A percentile compares a stretch with the other conserved stretches of the same genome.
These are phyloP conservation scores for Plutomurus gul DNA, from an alignment of 1,140 invertebrate species.

Conservation along the genomic window DNA sequence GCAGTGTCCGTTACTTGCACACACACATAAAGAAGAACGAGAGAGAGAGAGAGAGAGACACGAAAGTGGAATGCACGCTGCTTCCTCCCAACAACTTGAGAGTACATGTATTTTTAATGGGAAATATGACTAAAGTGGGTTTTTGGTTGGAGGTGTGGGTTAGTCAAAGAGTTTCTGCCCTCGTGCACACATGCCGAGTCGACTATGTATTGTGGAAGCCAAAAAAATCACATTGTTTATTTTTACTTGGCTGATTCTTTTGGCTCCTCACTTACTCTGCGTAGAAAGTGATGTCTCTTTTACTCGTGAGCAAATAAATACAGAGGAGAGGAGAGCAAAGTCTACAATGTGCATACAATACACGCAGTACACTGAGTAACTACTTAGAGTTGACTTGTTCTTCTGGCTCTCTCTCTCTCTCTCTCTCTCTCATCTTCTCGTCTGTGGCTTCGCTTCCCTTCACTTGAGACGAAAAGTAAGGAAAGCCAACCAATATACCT, in stretches of 20 bases:
- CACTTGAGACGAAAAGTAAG: slow-evolving; percentile 19
- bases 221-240: slow-evolving; percentile 47
- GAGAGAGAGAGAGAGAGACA: too few species aligned
- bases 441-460: slow-evolving; percentile 7
- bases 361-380: neutral
- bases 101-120: slow-evolving; percentile 6
- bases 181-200: slow-evolving; percentile 29
- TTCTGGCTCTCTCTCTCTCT: too few species aligned
- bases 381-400: neutral
- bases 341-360: neutral
- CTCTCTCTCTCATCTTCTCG: neutral
- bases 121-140: neutral
- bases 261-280: slow-evolving; percentile 28
- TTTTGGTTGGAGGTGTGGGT: neutral
- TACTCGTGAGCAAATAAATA: neutral
- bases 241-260: slow-evolving; percentile 46
- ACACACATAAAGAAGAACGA: too few species aligned
- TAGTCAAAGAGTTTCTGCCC: slow-evolving; percentile 35
- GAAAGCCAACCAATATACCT: too few species aligned
- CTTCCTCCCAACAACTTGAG: too few species aligned
- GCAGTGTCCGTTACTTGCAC: too few species aligned
- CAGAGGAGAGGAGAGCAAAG: neutral
- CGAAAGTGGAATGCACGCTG: too few species aligned
- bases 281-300: slow-evolving; percentile 6
- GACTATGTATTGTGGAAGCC: slow-evolving; percentile 32